Percentiles rank a stretch among this genome's conserved stretches.
Conservation (phyloP, 2,113 vertebrate species). For the Aix galericulata region DNA sequence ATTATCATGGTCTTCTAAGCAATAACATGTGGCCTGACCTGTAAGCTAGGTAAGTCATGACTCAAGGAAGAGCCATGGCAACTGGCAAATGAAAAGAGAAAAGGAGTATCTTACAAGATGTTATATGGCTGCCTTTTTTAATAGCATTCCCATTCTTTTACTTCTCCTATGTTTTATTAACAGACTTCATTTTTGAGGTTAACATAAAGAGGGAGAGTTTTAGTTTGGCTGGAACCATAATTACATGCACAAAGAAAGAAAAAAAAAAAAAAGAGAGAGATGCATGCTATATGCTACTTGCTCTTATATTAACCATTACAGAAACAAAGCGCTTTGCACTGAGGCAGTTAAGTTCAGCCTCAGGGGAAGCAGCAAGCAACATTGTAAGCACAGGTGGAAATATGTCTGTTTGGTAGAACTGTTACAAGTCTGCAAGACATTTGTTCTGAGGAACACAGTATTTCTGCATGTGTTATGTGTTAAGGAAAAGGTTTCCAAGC, state of each 20-base stretch:
- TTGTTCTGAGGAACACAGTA: neutral
- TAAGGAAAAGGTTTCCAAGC: neutral
- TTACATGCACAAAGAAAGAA: neutral
- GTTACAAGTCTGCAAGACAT: neutral
- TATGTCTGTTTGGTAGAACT: neutral
- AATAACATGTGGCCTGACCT: neutral
- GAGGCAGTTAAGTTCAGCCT: neutral
- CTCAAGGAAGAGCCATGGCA: neutral
- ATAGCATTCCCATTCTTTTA: neutral
- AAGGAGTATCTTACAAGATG: neutral
- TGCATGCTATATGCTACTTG: neutral
- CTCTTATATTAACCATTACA: neutral
- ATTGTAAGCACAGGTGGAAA: slow-evolving; percentile 21
- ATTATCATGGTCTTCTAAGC: neutral
- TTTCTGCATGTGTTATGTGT: neutral
- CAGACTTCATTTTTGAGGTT: neutral
- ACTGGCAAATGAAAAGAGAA: neutral
- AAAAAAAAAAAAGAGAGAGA: neutral
- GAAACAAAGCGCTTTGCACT: neutral
- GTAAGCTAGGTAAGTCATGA: neutral
- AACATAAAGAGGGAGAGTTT: neutral
- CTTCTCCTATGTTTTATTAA: neutral
- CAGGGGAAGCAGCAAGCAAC: neutral
- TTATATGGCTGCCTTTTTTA: neutral
- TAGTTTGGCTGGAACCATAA: neutral